Evolutionary conservation across 1,140 invertebrate genomes (phyloP).

Genomic region (Vanessa tameamea): DNA sequence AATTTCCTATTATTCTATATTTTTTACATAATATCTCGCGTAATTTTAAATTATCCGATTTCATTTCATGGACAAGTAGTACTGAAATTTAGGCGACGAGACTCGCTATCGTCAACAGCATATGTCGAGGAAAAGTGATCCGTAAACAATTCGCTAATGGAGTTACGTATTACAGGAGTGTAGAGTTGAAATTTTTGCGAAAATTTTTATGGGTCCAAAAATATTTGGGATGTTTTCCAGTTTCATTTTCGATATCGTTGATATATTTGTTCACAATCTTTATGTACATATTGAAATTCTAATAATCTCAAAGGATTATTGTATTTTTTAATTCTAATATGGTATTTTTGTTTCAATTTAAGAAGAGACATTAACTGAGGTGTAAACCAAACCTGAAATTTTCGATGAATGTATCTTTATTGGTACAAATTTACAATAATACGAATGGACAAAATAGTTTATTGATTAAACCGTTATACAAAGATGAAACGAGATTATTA

Average conservation of each 20-base stretch:
- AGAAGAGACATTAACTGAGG: not conserved
- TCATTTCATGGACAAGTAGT: no score
- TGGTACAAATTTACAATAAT: not conserved
- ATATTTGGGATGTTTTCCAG: not conserved
- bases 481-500: not conserved
- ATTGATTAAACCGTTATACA: not conserved
- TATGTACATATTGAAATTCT: no score
- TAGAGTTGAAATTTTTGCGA: not conserved
- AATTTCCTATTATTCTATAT: no score
- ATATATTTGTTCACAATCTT: not conserved
- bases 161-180: no score
- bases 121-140: no score
- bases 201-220: not conserved
- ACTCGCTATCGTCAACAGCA: no score
- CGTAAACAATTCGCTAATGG: no score
- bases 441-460: not conserved
- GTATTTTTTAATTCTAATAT: not conserved
- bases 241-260: not conserved
- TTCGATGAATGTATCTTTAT: not conserved
- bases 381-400: not conserved
- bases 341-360: conserved; percentile 1
- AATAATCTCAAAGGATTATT: no score
- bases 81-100: no score
- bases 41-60: no score
- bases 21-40: no score